Percentiles rank a stretch among this genome's conserved stretches.
These are phyloP conservation scores for Camponotus pennsylvanicus DNA, from an alignment of 1,140 invertebrate species.

Conservation along the genomic window DNA sequence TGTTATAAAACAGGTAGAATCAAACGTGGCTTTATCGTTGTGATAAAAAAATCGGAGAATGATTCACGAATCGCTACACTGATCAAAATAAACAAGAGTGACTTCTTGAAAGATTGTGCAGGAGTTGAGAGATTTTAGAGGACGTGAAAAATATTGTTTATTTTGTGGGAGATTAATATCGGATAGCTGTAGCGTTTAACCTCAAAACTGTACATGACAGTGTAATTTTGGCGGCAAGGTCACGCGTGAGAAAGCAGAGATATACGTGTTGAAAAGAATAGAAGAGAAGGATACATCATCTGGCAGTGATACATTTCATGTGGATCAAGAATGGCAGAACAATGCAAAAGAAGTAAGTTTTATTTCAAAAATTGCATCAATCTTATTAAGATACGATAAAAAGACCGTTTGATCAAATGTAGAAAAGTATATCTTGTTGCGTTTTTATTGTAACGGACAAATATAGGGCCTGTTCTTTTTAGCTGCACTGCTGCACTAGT, in stretches of 20 bases:
- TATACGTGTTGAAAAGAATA: neutral
- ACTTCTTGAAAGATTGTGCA: too few relatives aligned
- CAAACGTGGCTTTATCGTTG: too few relatives aligned
- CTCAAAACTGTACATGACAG: conserved; percentile 48
- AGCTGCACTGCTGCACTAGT: too few relatives aligned
- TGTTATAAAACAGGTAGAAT: neutral
- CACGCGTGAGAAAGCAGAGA: neutral
- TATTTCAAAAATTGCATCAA: neutral
- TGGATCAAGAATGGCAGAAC: conserved; percentile 25
- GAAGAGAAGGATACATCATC: too few relatives aligned
- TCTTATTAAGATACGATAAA: neutral
- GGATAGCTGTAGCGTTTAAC: conserved; percentile 48
- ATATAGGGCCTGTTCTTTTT: too few relatives aligned
- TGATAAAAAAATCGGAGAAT: neutral
- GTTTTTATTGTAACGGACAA: too few relatives aligned
- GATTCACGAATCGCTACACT: neutral
- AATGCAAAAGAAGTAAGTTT: conserved; percentile 46
- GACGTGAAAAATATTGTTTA: conserved; percentile 14
- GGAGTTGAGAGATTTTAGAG: neutral
- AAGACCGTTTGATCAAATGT: too few relatives aligned
- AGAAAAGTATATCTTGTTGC: too few relatives aligned
- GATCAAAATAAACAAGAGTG: too few relatives aligned
- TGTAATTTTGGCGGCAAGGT: conserved; percentile 27
- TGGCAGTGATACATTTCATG: neutral
- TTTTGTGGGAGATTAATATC: neutral